phyloP scores from a whole-genome alignment of 2,888 invertebrate species.

The Gerris lacustris region DNA sequence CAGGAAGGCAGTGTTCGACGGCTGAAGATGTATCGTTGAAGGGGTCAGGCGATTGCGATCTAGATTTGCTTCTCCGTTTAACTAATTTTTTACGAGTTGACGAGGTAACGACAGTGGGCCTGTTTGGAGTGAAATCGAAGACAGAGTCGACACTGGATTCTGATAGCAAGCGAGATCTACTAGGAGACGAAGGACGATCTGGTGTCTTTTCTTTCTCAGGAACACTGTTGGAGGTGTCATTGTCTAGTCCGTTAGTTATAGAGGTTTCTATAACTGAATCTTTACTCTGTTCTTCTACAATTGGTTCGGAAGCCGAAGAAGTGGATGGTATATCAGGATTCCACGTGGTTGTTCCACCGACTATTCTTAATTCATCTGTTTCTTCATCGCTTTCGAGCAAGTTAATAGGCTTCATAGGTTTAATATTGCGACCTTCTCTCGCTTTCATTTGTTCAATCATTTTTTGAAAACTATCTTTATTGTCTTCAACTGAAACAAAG shows the following conservation, averaged over 20 bases:
- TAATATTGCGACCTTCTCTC: conserved; percentile 29
- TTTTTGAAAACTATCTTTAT: conserved; percentile 36
- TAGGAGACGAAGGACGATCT: not conserved
- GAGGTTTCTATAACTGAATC: not conserved
- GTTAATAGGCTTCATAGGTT: conserved; percentile 21
- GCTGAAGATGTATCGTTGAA: not conserved
- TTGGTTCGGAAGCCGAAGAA: not conserved
- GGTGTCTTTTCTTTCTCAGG: not conserved
- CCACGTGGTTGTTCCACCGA: not conserved
- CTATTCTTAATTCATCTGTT: conserved; percentile 10
- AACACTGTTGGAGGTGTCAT: too few relatives aligned
- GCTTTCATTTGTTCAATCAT: conserved; percentile 35
- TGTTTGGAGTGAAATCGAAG: not conserved
- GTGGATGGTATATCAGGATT: not conserved
- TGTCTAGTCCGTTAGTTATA: too few relatives aligned
- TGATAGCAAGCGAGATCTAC: not conserved
- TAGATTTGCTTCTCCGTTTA: not conserved
- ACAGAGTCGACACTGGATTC: not conserved
- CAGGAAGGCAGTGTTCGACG: not conserved
- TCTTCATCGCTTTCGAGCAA: conserved; percentile 27
- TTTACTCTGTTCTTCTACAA: not conserved
- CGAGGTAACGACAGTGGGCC: not conserved
- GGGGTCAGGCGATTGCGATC: not conserved
- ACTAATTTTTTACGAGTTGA: not conserved
- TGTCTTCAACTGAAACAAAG: conserved; percentile 34